phyloP scores from a whole-genome alignment of 2,888 invertebrate species.

The Aproaerema taeniolella region DNA sequence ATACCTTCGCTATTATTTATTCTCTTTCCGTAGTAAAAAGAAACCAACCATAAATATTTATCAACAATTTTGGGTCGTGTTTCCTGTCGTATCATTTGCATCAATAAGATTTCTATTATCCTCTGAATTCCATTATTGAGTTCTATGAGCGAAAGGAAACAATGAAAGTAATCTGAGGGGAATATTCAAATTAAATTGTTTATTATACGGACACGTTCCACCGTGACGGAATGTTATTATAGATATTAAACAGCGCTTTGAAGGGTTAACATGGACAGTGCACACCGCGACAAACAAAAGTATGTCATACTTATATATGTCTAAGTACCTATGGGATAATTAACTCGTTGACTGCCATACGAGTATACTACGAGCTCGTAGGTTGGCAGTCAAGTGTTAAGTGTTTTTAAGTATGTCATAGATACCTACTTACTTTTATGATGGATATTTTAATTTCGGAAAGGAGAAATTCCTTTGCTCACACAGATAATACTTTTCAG shows the following conservation, averaged over 20 bases:
- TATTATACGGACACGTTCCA: not conserved
- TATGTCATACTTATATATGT: too few relatives aligned
- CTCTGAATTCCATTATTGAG: slow-evolving; percentile 27
- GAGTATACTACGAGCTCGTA: too few relatives aligned
- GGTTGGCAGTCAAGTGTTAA: too few relatives aligned
- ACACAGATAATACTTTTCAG: too few relatives aligned
- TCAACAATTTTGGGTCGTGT: slow-evolving; percentile 22
- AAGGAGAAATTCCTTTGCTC: too few relatives aligned
- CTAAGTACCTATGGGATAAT: too few relatives aligned
- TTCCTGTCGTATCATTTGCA: slow-evolving; percentile 26
- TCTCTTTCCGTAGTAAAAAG: slow-evolving; percentile 22
- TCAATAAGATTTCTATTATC: slow-evolving; percentile 30
- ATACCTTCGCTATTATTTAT: slow-evolving; percentile 22
- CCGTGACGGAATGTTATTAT: not conserved
- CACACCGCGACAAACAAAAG: too few relatives aligned
- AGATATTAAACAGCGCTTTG: not conserved
- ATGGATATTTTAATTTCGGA: too few relatives aligned
- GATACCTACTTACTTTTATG: too few relatives aligned
- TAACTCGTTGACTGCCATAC: too few relatives aligned
- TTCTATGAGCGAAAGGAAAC: slow-evolving; percentile 4
- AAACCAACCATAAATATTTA: slow-evolving; percentile 34
- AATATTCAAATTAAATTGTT: slow-evolving; percentile 11
- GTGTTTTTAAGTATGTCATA: too few relatives aligned
- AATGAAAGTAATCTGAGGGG: slow-evolving; percentile 3
- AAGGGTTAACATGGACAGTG: too few relatives aligned